These are phyloP conservation scores for Brenthis daphne DNA, from an alignment of 2,888 invertebrate species.

Conservation along the genomic window DNA sequence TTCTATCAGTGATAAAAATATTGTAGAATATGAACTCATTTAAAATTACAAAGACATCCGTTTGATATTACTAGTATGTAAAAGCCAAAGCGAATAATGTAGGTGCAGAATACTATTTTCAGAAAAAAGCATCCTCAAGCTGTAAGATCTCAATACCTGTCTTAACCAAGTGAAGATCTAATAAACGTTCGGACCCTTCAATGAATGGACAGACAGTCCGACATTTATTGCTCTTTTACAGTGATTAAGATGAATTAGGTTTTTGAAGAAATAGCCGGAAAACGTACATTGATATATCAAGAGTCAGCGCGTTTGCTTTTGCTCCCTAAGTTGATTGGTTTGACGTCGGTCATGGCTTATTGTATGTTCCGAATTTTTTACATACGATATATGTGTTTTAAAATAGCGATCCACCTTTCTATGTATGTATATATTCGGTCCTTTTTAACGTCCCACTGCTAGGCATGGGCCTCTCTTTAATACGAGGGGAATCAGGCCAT, in stretches of 20 bases:
- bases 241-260: conserved; percentile 27
- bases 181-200: conserved; percentile 17
- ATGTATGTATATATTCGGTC: too few species aligned
- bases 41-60: too few species aligned
- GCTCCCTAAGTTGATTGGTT: background rate
- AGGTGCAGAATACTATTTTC: background rate
- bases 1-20: too few species aligned
- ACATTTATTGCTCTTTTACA: conserved; percentile 22
- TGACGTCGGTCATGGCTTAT: background rate
- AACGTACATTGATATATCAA: conserved; percentile 13
- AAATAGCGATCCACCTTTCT: too few species aligned
- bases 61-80: too few species aligned
- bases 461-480: too few species aligned
- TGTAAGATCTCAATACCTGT: conserved; percentile 19
- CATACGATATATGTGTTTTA: too few species aligned
- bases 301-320: conserved; percentile 3
- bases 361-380: background rate
- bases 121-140: background rate
- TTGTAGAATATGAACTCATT: too few species aligned
- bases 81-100: too few species aligned
- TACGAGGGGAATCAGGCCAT: too few species aligned
- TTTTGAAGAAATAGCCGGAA: conserved; percentile 4
- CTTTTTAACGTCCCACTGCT: too few species aligned
- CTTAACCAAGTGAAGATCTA: conserved; percentile 13
- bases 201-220: conserved; percentile 13